phyloP scores from a whole-genome alignment of 1,140 invertebrate species.

The Trissolcus basalis region DNA sequence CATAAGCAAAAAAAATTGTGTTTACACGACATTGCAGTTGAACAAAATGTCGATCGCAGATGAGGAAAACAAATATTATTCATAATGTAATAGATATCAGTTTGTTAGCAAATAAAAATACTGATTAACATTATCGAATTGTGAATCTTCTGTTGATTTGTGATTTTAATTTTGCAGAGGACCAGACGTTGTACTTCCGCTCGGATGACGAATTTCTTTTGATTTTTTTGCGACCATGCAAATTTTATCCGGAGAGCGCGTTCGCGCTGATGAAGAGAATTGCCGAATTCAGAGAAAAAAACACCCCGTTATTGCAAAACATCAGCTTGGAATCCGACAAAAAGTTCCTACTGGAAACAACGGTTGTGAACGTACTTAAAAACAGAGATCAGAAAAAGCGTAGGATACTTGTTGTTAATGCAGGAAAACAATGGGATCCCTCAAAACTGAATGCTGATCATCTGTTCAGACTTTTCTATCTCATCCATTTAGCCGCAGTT shows the following conservation, averaged over 20 bases:
- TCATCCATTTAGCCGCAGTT: slow-evolving; percentile 85
- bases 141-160: too few relatives aligned
- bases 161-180: slow-evolving; percentile 65
- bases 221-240: slow-evolving; percentile 86
- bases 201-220: slow-evolving; percentile 85
- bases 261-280: slow-evolving; percentile 84
- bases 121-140: too few relatives aligned
- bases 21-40: too few relatives aligned
- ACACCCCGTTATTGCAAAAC: slow-evolving; percentile 79
- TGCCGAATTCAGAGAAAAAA: slow-evolving; percentile 84
- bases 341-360: slow-evolving; percentile 80
- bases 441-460: slow-evolving; percentile 83
- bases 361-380: slow-evolving; percentile 85
- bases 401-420: slow-evolving; percentile 79
- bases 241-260: slow-evolving; percentile 87
- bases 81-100: too few relatives aligned
- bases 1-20: too few relatives aligned
- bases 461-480: slow-evolving; percentile 85
- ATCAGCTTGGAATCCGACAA: slow-evolving; percentile 82
- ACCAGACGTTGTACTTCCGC: slow-evolving; percentile 79
- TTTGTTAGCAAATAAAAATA: too few relatives aligned
- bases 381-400: slow-evolving; percentile 82
- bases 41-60: too few relatives aligned
- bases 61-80: too few relatives aligned
- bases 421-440: slow-evolving; percentile 83